phyloP scores from a whole-genome alignment of 2,888 invertebrate genomes.

The Acleris holmiana region DNA sequence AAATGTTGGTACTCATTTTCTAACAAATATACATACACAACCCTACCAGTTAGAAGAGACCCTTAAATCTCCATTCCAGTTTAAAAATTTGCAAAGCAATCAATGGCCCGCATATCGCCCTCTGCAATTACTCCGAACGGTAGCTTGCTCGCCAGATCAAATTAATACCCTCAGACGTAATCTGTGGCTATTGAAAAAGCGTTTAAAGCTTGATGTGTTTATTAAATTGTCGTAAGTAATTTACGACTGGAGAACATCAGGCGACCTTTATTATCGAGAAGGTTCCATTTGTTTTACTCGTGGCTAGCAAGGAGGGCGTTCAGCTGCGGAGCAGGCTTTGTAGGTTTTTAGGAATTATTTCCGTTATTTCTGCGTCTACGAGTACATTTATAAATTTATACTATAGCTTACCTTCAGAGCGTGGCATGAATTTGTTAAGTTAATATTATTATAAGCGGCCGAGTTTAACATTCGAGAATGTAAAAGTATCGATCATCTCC shows the following conservation, averaged over 20 bases:
- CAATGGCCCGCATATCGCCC: conserved; percentile 37
- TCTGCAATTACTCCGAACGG: conserved; percentile 67
- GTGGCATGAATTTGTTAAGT: too few species aligned
- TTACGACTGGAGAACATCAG: conserved; percentile 58
- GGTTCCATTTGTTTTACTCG: conserved; percentile 29
- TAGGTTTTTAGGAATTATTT: not conserved
- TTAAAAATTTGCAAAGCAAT: conserved; percentile 18
- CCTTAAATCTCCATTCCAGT: conserved; percentile 34
- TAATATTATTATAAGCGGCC: too few species aligned
- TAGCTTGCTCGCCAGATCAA: conserved; percentile 65
- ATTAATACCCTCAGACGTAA: conserved; percentile 71
- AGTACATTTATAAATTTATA: too few species aligned
- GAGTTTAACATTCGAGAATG: not conserved
- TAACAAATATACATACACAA: too few species aligned
- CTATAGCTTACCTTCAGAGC: too few species aligned
- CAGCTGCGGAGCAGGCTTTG: not conserved
- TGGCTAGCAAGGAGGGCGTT: conserved; percentile 8
- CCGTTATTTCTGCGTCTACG: not conserved
- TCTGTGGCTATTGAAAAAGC: conserved; percentile 74
- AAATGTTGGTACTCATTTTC: too few species aligned
- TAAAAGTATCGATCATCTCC: conserved; percentile 4
- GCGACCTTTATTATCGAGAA: conserved; percentile 35
- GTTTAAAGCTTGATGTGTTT: conserved; percentile 78
- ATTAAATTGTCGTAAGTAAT: conserved; percentile 79
- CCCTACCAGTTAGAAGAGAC: not conserved